phyloP scores from a whole-genome alignment of 2,888 invertebrate genomes.

The Eledona agricola region DNA sequence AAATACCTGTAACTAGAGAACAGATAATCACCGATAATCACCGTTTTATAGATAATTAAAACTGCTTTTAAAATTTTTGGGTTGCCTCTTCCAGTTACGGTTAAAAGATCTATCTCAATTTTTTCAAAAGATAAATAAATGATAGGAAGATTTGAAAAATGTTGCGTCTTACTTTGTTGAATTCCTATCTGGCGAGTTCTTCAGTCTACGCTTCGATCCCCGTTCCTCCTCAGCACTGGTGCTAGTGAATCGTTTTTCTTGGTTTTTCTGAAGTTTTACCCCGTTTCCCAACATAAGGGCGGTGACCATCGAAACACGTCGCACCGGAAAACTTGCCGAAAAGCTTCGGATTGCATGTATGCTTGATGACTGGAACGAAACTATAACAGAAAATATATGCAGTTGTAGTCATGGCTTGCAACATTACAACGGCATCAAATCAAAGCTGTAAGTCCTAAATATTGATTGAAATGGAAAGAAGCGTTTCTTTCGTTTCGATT shows the following conservation, averaged over 20 bases:
- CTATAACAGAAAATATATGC: slow-evolving; percentile 53
- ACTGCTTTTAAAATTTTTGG: no score
- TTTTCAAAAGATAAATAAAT: no score
- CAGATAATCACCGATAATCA: no score
- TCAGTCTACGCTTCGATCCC: slow-evolving; percentile 55
- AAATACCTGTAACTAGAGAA: no score
- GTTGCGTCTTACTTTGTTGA: slow-evolving; percentile 33
- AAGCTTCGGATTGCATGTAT: slow-evolving; percentile 62
- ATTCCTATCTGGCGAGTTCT: slow-evolving; percentile 46
- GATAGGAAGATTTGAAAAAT: no score
- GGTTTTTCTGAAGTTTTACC: slow-evolving; percentile 40
- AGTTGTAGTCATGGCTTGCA: no score
- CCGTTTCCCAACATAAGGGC: slow-evolving; percentile 46
- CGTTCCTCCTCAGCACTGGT: slow-evolving; percentile 51
- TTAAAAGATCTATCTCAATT: no score
- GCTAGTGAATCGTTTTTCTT: slow-evolving; percentile 54
- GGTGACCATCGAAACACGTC: slow-evolving; percentile 55
- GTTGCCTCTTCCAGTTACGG: no score
- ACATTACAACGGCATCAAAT: no score
- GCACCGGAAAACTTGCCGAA: slow-evolving; percentile 61
- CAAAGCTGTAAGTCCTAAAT: no score
- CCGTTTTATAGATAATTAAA: no score
- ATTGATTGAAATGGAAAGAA: background rate
- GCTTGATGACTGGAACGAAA: slow-evolving; percentile 62
- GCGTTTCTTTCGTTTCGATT: no score